Conservation (phyloP, 2,113 vertebrate genomes). For the Ctenomys sociabilis region DNA sequence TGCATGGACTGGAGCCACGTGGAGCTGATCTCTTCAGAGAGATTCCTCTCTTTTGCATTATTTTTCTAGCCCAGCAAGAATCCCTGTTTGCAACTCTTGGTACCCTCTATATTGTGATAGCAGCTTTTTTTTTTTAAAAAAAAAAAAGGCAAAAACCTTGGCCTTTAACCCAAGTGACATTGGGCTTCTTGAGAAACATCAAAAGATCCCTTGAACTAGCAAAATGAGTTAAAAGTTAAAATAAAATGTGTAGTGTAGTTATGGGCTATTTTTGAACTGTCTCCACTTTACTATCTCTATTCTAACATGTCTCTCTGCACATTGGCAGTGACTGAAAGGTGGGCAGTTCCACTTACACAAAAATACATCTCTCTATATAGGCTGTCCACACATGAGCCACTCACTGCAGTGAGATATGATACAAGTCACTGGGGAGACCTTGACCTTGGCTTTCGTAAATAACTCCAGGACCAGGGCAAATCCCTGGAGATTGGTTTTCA, state of each 20-base stretch:
- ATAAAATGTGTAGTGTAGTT: background rate
- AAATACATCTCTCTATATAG: background rate
- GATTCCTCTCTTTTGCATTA: background rate
- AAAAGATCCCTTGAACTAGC: constrained; percentile 29
- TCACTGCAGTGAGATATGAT: background rate
- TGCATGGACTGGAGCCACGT: background rate
- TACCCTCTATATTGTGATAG: background rate
- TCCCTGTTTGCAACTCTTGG: background rate
- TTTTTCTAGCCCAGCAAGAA: background rate
- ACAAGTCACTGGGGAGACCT: background rate
- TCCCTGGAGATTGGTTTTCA: background rate
- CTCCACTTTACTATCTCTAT: constrained; percentile 23
- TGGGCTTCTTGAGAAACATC: constrained; percentile 3
- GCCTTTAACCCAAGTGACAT: background rate
- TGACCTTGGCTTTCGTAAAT: background rate
- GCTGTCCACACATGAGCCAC: fast-evolving
- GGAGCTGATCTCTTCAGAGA: background rate
- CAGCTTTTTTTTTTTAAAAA: background rate
- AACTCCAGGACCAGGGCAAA: background rate
- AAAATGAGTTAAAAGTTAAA: constrained; percentile 30
- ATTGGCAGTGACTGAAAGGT: background rate
- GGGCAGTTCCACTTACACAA: background rate
- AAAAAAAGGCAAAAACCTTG: background rate
- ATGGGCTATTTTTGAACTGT: constrained; percentile 42
- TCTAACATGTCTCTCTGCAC: background rate